Conservation (phyloP, 2,113 vertebrate genomes). For the Vulpes ferrilata region DNA sequence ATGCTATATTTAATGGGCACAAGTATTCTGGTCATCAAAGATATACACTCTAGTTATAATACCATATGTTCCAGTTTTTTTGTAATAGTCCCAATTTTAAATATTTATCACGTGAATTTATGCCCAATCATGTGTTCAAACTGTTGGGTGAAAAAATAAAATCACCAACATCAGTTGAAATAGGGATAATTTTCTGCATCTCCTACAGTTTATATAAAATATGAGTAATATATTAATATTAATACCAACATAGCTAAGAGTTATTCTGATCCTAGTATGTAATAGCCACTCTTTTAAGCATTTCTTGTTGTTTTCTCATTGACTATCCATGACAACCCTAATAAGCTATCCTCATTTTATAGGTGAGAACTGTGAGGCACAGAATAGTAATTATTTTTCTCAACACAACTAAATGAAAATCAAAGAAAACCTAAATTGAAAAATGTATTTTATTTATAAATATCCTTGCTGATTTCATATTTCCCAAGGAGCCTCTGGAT, state of each 20-base stretch:
- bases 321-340: background rate
- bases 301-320: background rate
- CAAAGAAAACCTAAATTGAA: slow-evolving; percentile 30
- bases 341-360: slow-evolving; percentile 41
- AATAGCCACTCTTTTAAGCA: background rate
- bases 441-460: background rate
- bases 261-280: background rate
- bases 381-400: slow-evolving; percentile 29
- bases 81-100: slow-evolving; percentile 16
- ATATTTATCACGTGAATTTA: slow-evolving; percentile 44
- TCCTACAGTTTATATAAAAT: background rate
- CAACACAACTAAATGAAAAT: slow-evolving; percentile 26
- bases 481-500: background rate
- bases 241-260: background rate
- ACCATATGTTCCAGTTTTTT: slow-evolving; percentile 21
- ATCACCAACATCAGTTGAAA: background rate
- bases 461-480: background rate
- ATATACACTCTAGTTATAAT: background rate
- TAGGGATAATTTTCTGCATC: background rate
- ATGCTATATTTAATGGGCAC: background rate
- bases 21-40: background rate
- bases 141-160: slow-evolving; percentile 27
- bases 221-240: background rate
- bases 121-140: background rate
- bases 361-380: background rate